phyloP scores from a whole-genome alignment of 2,113 vertebrate genomes.

The Isichthys henryi region DNA sequence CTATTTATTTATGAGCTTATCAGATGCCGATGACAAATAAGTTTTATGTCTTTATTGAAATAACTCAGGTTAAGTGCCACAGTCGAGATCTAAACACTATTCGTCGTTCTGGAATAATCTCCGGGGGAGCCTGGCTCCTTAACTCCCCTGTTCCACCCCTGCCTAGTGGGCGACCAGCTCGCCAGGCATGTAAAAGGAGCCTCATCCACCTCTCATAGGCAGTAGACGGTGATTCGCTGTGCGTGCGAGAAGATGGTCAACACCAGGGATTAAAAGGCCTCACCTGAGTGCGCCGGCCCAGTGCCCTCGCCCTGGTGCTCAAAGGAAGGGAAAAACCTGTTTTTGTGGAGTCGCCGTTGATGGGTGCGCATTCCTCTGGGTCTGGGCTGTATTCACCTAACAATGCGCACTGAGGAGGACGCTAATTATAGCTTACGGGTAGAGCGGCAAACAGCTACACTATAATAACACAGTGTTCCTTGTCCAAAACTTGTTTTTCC shows the following conservation, averaged over 20 bases:
- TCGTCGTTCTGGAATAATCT: neutral
- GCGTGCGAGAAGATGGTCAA: conserved; percentile 7
- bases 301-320: neutral
- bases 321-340: conserved; percentile 1
- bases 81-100: neutral
- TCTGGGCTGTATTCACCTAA: conserved; percentile 24
- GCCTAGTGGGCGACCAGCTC: neutral
- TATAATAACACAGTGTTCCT: conserved; percentile 17
- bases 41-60: neutral
- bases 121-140: neutral
- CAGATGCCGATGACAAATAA: neutral
- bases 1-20: neutral
- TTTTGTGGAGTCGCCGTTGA: neutral
- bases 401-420: conserved; percentile 21
- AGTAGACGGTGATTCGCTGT: neutral
- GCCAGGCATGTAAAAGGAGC: neutral
- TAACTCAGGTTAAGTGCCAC: neutral
- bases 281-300: neutral
- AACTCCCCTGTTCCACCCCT: neutral
- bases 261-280: neutral
- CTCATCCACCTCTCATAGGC: neutral
- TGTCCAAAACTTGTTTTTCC: conserved; percentile 26
- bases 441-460: conserved; percentile 11
- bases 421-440: conserved; percentile 50
- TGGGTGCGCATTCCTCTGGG: neutral